Evolutionary conservation across 2,888 invertebrate genomes (phyloP), one percentile per base, ranked within the genome.

Genomic region (Synanthedon tipuliformis): DNA sequence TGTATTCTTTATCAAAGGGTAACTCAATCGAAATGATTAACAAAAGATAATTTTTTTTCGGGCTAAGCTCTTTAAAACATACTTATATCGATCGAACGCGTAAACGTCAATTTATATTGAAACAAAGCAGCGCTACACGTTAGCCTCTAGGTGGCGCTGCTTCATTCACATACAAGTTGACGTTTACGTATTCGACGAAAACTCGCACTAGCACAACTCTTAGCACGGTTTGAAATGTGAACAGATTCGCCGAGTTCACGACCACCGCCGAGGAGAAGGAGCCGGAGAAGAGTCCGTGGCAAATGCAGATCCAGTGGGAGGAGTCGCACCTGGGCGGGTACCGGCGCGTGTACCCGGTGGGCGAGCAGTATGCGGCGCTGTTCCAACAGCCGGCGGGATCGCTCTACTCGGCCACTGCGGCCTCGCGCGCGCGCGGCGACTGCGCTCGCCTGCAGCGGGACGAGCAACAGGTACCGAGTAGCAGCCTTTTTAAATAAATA

Each of bases 341-440:
- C 69, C 82, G 87, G 45, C 86, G 91, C 56, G 90, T 94, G 54
- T 94, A 93, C 84, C 94, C 94, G 1, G 89, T 90, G 34, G 87
- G 89, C 54, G 89, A 90, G 53, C 90, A 90, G 65, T 95, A 94
- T 73, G 89, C 91, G 51, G 88, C 90, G 54, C 92, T 92, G 68
- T 93, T 93, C 71, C 91, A 92, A 66, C 93, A 94, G 81, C 93
- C 92, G 50, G 90, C 92, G 52, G 91, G 90, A 55, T 92, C 93
- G 3, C 81, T 93, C 55, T 94, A 93, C 73, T 92, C 92, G 51
- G 84, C 75, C 60, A 95, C 95, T 0, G 92, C 91, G 0, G 91
- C 94, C 0, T 94, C 94, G 53, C 90, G 93, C 56, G 93, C 94
- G 0, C 89, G 94, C 50, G 94, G 94, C 56, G 93, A 93, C 68